Conservation (phyloP, 2,113 vertebrate species). For the Malurus alboscapulatus region DNA sequence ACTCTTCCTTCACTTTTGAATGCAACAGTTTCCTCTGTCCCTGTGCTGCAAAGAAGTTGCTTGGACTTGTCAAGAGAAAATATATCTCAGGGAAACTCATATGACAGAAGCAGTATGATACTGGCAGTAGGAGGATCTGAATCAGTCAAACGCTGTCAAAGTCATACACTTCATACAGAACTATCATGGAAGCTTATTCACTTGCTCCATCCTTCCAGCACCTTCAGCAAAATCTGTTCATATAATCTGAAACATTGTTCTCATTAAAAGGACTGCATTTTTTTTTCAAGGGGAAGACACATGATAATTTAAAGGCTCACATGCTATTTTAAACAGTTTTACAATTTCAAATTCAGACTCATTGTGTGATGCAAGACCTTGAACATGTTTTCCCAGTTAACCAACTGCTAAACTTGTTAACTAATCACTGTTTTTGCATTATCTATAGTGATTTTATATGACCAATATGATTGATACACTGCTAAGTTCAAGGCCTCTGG, state of each 20-base stretch:
- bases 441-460: background rate
- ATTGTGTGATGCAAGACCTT: background rate
- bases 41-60: background rate
- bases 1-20: background rate
- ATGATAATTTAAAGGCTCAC: background rate
- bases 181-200: background rate
- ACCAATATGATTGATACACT: fast-evolving
- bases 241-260: background rate
- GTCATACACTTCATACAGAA: background rate
- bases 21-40: background rate
- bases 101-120: background rate
- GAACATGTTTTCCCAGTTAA: background rate
- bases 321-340: background rate
- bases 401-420: background rate
- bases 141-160: background rate
- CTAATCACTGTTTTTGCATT: background rate
- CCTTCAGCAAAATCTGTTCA: background rate
- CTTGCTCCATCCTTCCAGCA: background rate
- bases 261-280: background rate
- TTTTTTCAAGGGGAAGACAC: background rate
- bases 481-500: background rate
- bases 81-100: background rate
- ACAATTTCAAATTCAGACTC: background rate
- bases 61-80: background rate
- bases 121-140: background rate